Evolutionary conservation across 1,140 invertebrate species (phyloP).

Genomic region (Achatina immaculata): DNA sequence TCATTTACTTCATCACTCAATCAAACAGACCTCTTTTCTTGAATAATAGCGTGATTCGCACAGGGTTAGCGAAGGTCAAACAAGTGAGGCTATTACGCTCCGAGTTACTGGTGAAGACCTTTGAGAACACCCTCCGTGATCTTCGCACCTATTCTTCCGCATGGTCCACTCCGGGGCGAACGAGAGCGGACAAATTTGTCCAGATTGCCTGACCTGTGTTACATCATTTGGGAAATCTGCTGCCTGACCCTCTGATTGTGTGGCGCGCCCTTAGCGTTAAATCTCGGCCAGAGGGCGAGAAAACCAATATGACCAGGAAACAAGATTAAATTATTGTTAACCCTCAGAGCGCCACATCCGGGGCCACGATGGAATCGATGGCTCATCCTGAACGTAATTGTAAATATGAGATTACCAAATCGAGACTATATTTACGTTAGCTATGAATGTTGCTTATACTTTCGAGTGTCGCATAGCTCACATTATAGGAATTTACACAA

Average conservation of each 20-base stretch:
- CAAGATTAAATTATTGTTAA: neutral
- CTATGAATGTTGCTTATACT: no score
- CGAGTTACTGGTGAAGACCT: no score
- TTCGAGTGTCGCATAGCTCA: no score
- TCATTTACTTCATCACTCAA: no score
- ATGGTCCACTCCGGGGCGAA: neutral
- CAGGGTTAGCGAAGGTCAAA: conserved; percentile 7
- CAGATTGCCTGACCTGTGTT: neutral
- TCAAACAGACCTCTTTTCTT: neutral
- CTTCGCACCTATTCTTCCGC: neutral
- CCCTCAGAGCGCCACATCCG: neutral
- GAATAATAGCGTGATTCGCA: neutral
- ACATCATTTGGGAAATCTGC: conserved; percentile 3
- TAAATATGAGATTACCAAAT: no score
- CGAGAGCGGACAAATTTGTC: neutral
- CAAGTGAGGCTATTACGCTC: neutral
- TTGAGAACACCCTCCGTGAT: neutral
- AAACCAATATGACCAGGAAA: neutral
- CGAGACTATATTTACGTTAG: no score
- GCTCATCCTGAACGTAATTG: no score
- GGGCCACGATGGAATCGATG: no score
- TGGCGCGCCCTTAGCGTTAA: conserved; percentile 15
- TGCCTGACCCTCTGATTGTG: neutral
- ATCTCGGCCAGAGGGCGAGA: neutral
- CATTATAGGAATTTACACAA: no score